Conservation (phyloP, 2,888 invertebrate genomes). For the Argyresthia goedartella region DNA sequence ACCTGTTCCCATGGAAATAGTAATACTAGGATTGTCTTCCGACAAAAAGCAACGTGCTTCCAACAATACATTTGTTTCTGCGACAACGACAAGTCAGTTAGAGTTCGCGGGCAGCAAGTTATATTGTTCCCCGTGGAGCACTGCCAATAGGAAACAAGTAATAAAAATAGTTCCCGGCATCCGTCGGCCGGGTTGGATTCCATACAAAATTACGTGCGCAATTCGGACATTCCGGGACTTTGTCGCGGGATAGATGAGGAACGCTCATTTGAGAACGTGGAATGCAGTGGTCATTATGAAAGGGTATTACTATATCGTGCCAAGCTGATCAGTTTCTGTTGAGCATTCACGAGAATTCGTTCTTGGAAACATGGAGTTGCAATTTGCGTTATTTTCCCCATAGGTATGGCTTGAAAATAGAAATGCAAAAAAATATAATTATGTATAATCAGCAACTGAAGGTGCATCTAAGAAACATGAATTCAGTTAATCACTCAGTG, state of each 20-base stretch:
- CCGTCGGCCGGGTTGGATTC: constrained; percentile 58
- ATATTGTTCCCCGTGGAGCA: constrained; percentile 54
- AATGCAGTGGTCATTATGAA: too few species aligned
- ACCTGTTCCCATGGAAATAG: constrained; percentile 8
- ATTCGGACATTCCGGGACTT: constrained; percentile 67
- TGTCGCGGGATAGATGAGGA: constrained; percentile 56
- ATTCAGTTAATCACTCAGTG: too few species aligned
- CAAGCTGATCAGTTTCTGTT: too few species aligned
- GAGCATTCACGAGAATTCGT: too few species aligned
- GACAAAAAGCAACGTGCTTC: constrained; percentile 44
- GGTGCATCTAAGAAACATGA: too few species aligned
- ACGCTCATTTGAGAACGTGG: not conserved
- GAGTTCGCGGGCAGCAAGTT: constrained; percentile 47
- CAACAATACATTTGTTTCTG: constrained; percentile 52
- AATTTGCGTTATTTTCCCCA: too few species aligned
- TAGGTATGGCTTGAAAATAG: too few species aligned
- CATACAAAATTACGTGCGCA: constrained; percentile 66
- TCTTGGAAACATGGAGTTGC: too few species aligned
- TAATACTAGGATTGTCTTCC: constrained; percentile 5
- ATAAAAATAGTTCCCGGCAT: constrained; percentile 65
- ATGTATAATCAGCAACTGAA: too few species aligned
- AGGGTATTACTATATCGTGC: too few species aligned
- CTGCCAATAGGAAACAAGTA: constrained; percentile 64
- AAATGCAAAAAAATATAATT: too few species aligned
- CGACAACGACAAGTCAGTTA: constrained; percentile 54